Conservation (phyloP, 2,888 invertebrate genomes). For the Pedicia rivosa region DNA sequence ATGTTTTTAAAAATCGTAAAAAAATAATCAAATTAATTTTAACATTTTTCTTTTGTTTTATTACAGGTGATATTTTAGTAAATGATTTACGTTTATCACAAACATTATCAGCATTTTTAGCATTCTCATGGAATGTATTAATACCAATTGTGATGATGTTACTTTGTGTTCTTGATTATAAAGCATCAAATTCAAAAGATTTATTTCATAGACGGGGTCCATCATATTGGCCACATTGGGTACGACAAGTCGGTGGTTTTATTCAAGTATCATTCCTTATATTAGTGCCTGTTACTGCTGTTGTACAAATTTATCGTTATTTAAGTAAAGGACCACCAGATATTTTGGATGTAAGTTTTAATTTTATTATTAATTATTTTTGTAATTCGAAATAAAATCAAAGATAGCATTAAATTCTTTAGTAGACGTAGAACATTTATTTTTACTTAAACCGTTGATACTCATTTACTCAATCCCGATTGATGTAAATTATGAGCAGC, state of each 20-base stretch:
- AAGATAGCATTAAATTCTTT: too few species aligned
- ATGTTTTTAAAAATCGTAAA: too few species aligned
- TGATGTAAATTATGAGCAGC: too few species aligned
- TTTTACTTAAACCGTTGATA: too few species aligned
- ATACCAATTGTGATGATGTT: constrained; percentile 70
- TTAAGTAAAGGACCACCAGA: constrained; percentile 71
- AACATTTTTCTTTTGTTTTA: neutral
- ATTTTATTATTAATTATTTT: neutral
- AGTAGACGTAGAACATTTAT: too few species aligned
- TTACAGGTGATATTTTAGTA: constrained; percentile 22
- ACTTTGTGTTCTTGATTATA: constrained; percentile 50
- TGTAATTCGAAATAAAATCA: neutral
- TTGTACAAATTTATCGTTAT: constrained; percentile 53
- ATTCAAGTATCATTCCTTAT: constrained; percentile 63
- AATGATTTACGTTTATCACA: constrained; percentile 31
- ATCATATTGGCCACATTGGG: constrained; percentile 70
- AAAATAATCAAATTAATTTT: too few species aligned
- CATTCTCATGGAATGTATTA: constrained; percentile 79
- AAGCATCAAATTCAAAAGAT: constrained; percentile 48
- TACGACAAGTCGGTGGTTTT: constrained; percentile 57
- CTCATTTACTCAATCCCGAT: too few species aligned
- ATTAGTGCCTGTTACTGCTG: constrained; percentile 40
- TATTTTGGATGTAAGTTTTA: constrained; percentile 59
- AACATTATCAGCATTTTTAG: constrained; percentile 46
- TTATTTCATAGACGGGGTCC: constrained; percentile 49